Evolutionary conservation across 2,113 vertebrate species (phyloP), one percentile per base, ranked within the genome.

Genomic region (Scomber colias): DNA sequence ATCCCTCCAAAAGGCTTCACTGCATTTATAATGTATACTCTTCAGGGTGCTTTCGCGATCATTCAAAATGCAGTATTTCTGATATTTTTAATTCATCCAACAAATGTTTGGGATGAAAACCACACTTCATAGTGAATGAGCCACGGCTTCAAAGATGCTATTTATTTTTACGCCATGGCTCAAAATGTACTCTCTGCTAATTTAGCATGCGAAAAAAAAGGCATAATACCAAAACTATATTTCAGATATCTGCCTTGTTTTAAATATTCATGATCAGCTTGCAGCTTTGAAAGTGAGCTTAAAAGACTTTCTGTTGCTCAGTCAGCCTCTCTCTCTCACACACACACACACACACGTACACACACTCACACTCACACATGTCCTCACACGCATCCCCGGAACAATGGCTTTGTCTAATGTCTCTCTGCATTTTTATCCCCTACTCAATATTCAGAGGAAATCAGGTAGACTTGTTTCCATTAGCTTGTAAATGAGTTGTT

Each of bases 211-310:
- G 24, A 27, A 53, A 54, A 77, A 66, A 72, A 83, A 69, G 59
- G 48, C 72, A 69, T 14, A 0, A 50, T 48, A 87, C 69, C 50
- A 83, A 87, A 85, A 83, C 60, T 82, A 61, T 71, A 73, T 84
- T 85, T 84, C 63, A 84, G 87, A 88, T 87, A 84, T 81, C 70
- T 60, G 75, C 61, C 70, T 75, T 8, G 24, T 77, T 84, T 92
- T 87, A 91, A 90, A 90, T 91, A 93, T 92, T 93, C 80, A 93
- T 90, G 81, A 84, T 87, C 54, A 70, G 71, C 88, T 90, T 30
- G 60, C 67, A 79, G 88, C 87, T 92, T 91, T 89, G 84, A 92
- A 91, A 90, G 62, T 79, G 71, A 92, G 79, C 70, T 86, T 83
- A 75, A 81, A 85, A 84, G 80, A 79, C 53, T 59, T 59, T 81